Base-by-base conservation (phyloP, 2,888 invertebrate genomes). In the Spodoptera exigua region DNA sequence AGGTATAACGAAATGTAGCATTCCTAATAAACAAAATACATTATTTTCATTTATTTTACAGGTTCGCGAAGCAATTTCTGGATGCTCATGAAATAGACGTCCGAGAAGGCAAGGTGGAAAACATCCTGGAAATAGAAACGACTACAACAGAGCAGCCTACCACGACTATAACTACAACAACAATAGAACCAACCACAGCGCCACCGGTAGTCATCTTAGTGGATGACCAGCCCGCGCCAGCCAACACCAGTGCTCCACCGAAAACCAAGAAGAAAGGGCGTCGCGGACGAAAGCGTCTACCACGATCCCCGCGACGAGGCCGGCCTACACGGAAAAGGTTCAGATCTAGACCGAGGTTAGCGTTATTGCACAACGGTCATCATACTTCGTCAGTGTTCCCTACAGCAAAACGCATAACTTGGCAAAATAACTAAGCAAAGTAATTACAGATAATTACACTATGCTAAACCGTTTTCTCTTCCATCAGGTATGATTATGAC, bases 11-110 rank as follows among this genome's bases (percentile, higher is more conserved):
- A n/a, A n/a, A n/a, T n/a, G n/a, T n/a, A n/a, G n/a, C n/a, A n/a
- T n/a, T n/a, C n/a, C n/a, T n/a, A n/a, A n/a, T n/a, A n/a, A n/a
- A n/a, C n/a, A n/a, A n/a, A n/a, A n/a, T n/a, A n/a, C n/a, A 9
- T 5, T 27, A 1, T 27, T 9, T 27, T 27, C 7, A 9, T 27
- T 9, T 5, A 5, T 27, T 27, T 27, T 5, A 27, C 64, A 94
- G 95, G 78, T 96, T 97, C 81, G 96, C 96, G 10, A 96, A 96
- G 79, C 95, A 96, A 71, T 97, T 97, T 83, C 94, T 96, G 44
- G 97, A 97, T 78, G 95, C 95, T 32, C 95, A 95, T 51, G 95
- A 95, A 81, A 95, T 95, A 60, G 91, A 94, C 70, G 89, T 92
- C 11, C 88, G 92, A 34, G 93, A 92, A 41, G 94, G 92, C 9